Conservation (phyloP, 1,140 invertebrate species). For the Drosophila repletoides region DNA sequence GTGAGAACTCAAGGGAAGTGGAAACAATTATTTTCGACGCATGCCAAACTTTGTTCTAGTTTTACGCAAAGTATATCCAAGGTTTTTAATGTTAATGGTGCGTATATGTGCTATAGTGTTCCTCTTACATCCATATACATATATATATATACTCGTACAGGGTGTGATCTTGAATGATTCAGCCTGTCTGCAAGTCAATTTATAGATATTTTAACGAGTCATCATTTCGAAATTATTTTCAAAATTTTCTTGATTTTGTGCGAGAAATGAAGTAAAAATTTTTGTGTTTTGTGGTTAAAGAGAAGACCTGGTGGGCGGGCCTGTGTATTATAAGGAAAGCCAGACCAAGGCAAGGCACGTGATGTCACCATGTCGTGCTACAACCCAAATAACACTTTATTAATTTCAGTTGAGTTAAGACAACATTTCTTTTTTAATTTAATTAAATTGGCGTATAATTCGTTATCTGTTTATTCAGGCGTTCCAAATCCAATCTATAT, state of each 20-base stretch:
- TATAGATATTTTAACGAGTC: slow-evolving; percentile 51
- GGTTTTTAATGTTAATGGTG: slow-evolving; percentile 72
- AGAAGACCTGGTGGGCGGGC: slow-evolving; percentile 45
- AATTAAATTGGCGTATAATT: slow-evolving; percentile 50
- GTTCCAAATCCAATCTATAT: slow-evolving; percentile 30
- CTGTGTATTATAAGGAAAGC: too few species aligned
- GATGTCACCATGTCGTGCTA: slow-evolving; percentile 70
- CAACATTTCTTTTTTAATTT: slow-evolving; percentile 56
- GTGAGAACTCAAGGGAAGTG: slow-evolving; percentile 37
- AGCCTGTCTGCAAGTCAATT: slow-evolving; percentile 27
- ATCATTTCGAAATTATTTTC: slow-evolving; percentile 59
- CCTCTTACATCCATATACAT: too few species aligned
- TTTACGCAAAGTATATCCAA: slow-evolving; percentile 39
- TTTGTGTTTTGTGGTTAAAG: slow-evolving; percentile 23
- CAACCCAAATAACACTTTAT: slow-evolving; percentile 57
- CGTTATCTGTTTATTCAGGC: not conserved
- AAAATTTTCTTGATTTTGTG: slow-evolving; percentile 44
- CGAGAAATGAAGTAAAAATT: slow-evolving; percentile 40
- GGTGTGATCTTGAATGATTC: slow-evolving; percentile 63
- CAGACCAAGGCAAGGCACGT: slow-evolving; percentile 53
- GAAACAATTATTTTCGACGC: slow-evolving; percentile 40
- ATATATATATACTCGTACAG: too few species aligned
- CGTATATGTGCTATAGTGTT: slow-evolving; percentile 48
- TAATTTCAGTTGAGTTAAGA: slow-evolving; percentile 27
- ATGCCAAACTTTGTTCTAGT: slow-evolving; percentile 54